Evolutionary conservation across 2,888 invertebrate genomes (phyloP), one percentile per base, ranked within the genome.

Genomic region (Trilocha varians): DNA sequence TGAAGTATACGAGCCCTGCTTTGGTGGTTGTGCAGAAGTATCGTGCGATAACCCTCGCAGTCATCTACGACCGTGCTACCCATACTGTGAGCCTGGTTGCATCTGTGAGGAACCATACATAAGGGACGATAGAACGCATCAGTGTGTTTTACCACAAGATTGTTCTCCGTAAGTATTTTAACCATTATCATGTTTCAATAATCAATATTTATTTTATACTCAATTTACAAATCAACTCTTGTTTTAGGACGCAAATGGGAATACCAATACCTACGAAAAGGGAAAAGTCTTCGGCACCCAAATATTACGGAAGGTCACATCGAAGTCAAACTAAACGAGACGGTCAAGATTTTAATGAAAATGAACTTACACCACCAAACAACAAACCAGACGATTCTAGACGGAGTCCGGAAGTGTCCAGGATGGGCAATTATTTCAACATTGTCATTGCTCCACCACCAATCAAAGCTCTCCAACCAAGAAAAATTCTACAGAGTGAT

Each of bases 401-500:
- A 51, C 59, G 69, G n/a, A 59, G 62, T 5, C 56, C 69, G 1
- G 84, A 84, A 37, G 57, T 78, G 1, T 78, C 83, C 2, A 62
- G 84, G 44, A 80, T 84, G 83, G 84, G 84, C 9, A 85, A 85
- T 59, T 85, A 84, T 52, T 85, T 84, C 49, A 83, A 84, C 47
- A 84, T 84, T 15, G 84, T 85, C 18, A 85, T 85, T 36, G 84
- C 84, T 0, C 84, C 84, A 2, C 84, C 84, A 1, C 84, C 82
- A 2, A 80, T 84, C 34, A 80, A 80, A 52, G 68, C 83, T 3
- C 44, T 83, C 9, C 82, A 79, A 41, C 79, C 84, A 2, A 65
- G 84, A 39, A 83, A 84, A 58, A 50, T 76, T 38, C 16, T 80
- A 16, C 62, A 67, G 34, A 65, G 54, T 18, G 74, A 74, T 11